These are phyloP conservation scores for Harpagus bidentatus DNA, from an alignment of 2,113 vertebrate species.

Conservation along the genomic window DNA sequence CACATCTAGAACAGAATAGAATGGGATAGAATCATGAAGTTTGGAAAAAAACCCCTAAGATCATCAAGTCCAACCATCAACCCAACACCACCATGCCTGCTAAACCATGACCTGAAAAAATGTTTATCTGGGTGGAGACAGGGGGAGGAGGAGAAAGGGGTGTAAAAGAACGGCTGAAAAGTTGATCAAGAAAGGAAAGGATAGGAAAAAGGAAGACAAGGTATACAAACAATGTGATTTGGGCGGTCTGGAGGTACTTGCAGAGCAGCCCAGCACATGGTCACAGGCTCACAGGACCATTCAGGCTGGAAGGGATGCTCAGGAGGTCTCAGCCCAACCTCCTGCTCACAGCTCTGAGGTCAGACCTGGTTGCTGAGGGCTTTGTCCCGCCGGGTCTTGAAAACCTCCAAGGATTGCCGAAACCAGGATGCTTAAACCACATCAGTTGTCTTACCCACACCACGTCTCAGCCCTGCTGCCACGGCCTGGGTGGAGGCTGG, in stretches of 20 bases:
- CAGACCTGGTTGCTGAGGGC: not conserved
- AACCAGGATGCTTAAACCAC: not conserved
- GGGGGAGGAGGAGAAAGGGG: not conserved
- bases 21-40: no score
- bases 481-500: accelerated
- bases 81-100: no score
- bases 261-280: not conserved
- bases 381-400: not conserved
- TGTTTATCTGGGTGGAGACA: not conserved
- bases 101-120: not conserved
- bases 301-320: not conserved
- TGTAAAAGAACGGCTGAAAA: not conserved
- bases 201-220: not conserved
- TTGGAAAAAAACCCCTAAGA: no score
- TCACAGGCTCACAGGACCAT: not conserved
- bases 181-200: not conserved
- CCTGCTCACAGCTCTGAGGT: not conserved
- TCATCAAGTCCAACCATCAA: no score
- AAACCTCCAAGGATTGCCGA: not conserved
- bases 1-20: no score
- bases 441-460: no score
- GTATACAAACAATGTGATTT: accelerated
- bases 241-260: not conserved
- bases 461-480: accelerated
- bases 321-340: not conserved